phyloP scores from a whole-genome alignment of 2,888 invertebrate species.

The Bhutanitis thaidina region DNA sequence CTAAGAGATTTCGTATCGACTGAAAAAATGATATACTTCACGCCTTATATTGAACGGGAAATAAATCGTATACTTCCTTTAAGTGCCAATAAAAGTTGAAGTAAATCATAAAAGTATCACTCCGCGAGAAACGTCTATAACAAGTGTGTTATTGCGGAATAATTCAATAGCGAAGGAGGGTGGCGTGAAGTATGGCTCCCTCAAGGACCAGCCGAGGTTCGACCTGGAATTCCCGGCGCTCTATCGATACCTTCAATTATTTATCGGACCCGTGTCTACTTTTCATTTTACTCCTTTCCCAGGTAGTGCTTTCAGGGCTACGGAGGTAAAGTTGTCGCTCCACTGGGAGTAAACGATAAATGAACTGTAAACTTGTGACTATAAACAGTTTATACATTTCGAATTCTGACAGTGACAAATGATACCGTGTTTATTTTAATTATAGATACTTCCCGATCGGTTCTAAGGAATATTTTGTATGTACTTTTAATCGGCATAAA shows the following conservation, averaged over 20 bases:
- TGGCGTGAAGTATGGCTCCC: slow-evolving; percentile 74
- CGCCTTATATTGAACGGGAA: slow-evolving; percentile 75
- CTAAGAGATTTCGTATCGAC: slow-evolving; percentile 56
- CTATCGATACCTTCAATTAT: slow-evolving; percentile 78
- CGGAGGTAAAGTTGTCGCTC: slow-evolving; percentile 66
- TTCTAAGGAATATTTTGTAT: too few species aligned
- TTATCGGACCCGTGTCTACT: slow-evolving; percentile 79
- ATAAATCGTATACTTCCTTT: slow-evolving; percentile 79
- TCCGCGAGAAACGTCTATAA: slow-evolving; percentile 76
- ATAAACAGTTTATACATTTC: slow-evolving; percentile 39
- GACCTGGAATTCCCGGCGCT: slow-evolving; percentile 71
- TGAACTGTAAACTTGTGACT: slow-evolving; percentile 45
- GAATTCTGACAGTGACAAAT: background rate
- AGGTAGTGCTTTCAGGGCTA: slow-evolving; percentile 57
- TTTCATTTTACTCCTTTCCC: slow-evolving; percentile 76
- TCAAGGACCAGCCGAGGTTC: slow-evolving; percentile 55
- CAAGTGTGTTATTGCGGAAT: slow-evolving; percentile 79
- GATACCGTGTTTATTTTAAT: background rate
- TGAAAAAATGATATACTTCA: slow-evolving; percentile 75
- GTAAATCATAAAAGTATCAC: slow-evolving; percentile 80
- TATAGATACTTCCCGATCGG: too few species aligned
- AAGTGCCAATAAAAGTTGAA: slow-evolving; percentile 80
- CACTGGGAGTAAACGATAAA: slow-evolving; percentile 61
- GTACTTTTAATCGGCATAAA: too few species aligned
- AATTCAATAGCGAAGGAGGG: slow-evolving; percentile 74